Base-by-base conservation (phyloP, 2,888 invertebrate genomes). In the Drosophila bunnanda region DNA sequence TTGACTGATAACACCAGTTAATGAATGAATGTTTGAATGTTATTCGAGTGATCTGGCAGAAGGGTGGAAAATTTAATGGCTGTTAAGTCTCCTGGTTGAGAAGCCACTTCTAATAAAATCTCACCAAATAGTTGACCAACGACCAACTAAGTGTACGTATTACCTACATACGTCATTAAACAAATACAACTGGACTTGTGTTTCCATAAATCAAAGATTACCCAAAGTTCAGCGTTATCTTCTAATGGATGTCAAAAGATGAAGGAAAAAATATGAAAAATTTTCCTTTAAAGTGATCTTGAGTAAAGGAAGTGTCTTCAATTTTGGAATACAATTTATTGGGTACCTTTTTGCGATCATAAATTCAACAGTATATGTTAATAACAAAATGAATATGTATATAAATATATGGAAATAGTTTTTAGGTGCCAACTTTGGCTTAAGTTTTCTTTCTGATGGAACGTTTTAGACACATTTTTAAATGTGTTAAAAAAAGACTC, bases 11-110 rank as follows among this genome's bases (percentile, higher is more conserved):
- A 67, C 25, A 28, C 32, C 32, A 15, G 39, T 32, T 46, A 34
- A 67, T 67, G 66, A 67, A 67, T 67, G 66, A 67, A 67, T 48
- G 44, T 20, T 41, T n/a, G 44, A 44, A 44, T n/a, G 39, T 17
- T 34, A 25, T 22, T 41, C 10, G 13, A 55, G 48, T 39, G 68
- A 67, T 67, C 68, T 55, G 20, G 50, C 9, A 8, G 17, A 32
- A 25, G 59, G n/a, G 34, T 65, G 41, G 50, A 65, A 36, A 50
- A 48, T 50, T 34, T 39, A 61, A 61, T 39, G 60, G 46, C 12
- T 39, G 17, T 64, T 60, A 38, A 30, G 38, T 38, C 30, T 32
- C 22, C 30, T 12, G 13, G 12, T 9, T 4, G 36, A 20, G 20
- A 43, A 30, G 61, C 44, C 59, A 62, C 62, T 62, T 39, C 32